Evolutionary conservation across 2,797 vertebrate genomes (phyloP).

Genomic region (Pipistrellus pipistrellus): DNA sequence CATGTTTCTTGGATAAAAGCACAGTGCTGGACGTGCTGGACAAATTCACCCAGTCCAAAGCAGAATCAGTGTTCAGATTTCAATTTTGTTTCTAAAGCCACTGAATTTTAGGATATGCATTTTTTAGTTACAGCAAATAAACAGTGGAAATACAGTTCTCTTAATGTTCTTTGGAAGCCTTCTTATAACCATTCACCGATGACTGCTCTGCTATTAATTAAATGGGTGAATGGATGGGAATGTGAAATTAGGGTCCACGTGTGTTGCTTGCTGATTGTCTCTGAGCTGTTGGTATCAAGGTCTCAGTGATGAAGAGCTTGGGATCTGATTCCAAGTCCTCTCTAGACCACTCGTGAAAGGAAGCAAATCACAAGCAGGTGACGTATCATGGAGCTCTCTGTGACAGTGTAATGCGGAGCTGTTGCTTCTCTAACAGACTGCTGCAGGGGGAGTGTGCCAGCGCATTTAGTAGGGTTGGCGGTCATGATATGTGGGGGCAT

Average conservation of each 20-base stretch:
- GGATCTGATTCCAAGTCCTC: slow-evolving; percentile 39
- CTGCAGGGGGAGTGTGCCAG: neutral
- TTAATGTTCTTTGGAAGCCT: slow-evolving; percentile 39
- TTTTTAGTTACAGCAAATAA: slow-evolving; percentile 54
- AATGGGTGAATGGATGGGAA: neutral
- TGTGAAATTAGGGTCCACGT: slow-evolving; percentile 17
- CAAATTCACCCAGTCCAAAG: neutral
- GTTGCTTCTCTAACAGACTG: neutral
- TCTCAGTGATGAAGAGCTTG: neutral
- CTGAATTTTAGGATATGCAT: slow-evolving; percentile 18
- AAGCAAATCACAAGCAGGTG: slow-evolving; percentile 35
- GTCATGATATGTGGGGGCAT: neutral
- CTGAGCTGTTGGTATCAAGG: neutral
- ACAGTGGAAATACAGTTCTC: slow-evolving; percentile 40
- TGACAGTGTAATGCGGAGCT: slow-evolving; percentile 5
- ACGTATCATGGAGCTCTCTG: neutral
- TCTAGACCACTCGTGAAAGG: neutral
- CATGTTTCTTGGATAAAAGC: slow-evolving; percentile 33
- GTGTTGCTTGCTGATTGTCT: neutral
- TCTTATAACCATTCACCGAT: slow-evolving; percentile 38
- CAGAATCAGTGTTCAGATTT: slow-evolving; percentile 18
- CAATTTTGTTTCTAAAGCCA: slow-evolving; percentile 56
- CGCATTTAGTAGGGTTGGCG: neutral
- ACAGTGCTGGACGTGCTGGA: neutral
- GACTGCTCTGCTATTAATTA: slow-evolving; percentile 24